These are phyloP conservation scores for Dasyprocta punctata DNA, from an alignment of 2,113 vertebrate genomes.

Conservation along the genomic window DNA sequence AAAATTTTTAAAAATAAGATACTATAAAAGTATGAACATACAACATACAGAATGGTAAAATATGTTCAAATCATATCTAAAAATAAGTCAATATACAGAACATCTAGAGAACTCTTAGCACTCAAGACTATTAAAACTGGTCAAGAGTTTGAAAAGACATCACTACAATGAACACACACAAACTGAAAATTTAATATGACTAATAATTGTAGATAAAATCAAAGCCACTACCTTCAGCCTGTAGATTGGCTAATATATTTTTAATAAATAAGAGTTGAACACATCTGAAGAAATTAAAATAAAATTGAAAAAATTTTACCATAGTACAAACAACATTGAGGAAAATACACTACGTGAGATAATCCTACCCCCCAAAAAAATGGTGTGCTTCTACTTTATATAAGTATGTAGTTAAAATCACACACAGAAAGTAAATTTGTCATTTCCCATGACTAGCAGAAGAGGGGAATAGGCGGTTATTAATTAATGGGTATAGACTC, in stretches of 20 bases:
- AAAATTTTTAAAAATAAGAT: background rate
- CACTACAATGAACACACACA: background rate
- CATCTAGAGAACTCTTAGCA: background rate
- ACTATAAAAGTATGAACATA: background rate
- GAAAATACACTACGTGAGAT: background rate
- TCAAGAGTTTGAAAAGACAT: background rate
- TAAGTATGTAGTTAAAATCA: background rate
- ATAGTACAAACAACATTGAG: background rate
- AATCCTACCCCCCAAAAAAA: background rate
- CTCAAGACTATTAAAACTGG: background rate
- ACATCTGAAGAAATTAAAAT: background rate
- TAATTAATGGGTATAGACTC: background rate
- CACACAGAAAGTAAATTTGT: background rate
- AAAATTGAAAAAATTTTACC: background rate
- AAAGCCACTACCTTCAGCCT: background rate
- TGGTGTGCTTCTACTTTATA: background rate
- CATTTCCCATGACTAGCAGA: background rate
- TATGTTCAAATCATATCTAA: background rate
- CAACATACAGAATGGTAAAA: background rate
- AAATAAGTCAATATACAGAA: background rate
- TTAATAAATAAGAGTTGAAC: background rate
- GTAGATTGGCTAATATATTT: background rate
- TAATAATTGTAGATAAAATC: background rate
- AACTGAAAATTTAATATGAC: background rate
- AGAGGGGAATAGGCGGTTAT: background rate